Percentiles rank a stretch among this genome's conserved stretches.
Conservation (phyloP, 2,888 invertebrate species). For the Epicampocera succincta region DNA sequence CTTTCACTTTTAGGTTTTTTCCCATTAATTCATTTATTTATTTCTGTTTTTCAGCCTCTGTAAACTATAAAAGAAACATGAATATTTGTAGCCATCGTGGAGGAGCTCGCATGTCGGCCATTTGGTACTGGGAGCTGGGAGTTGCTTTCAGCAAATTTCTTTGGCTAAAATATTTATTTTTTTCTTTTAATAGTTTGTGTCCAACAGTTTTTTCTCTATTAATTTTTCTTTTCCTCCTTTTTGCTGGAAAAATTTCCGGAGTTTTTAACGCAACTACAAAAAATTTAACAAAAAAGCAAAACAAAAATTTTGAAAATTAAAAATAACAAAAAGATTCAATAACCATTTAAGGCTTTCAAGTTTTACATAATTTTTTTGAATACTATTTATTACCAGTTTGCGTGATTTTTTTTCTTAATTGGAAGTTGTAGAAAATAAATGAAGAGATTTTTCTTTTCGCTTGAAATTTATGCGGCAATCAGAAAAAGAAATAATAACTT, state of each 20-base stretch:
- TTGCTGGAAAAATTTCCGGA: slow-evolving; percentile 52
- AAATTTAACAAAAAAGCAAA: not conserved
- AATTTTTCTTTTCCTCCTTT: slow-evolving; percentile 41
- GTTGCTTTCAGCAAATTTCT: slow-evolving; percentile 27
- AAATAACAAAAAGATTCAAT: slow-evolving; percentile 35
- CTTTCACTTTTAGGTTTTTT: slow-evolving; percentile 60
- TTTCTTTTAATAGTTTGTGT: slow-evolving; percentile 39
- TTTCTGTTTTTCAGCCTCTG: not conserved
- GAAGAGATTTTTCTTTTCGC: not conserved
- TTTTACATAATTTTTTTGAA: slow-evolving; percentile 26
- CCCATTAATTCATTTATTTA: slow-evolving; percentile 26
- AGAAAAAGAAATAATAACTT: not conserved
- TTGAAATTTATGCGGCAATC: not conserved
- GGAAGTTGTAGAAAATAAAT: slow-evolving; percentile 14
- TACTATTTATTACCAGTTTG: not conserved
- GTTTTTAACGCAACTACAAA: slow-evolving; percentile 46
- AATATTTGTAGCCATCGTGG: slow-evolving; percentile 15
- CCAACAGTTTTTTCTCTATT: slow-evolving; percentile 26
- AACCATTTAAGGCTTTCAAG: slow-evolving; percentile 17
- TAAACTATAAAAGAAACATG: slow-evolving; percentile 30
- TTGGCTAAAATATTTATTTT: slow-evolving; percentile 32
- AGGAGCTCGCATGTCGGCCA: slow-evolving; percentile 37
- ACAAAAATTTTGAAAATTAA: not conserved
- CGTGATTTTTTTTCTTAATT: slow-evolving; percentile 14
- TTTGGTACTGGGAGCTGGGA: slow-evolving; percentile 1